Evolutionary conservation across 2,113 vertebrate genomes (phyloP), one percentile per base, ranked within the genome.

Genomic region (Tachuris rubrigastra): DNA sequence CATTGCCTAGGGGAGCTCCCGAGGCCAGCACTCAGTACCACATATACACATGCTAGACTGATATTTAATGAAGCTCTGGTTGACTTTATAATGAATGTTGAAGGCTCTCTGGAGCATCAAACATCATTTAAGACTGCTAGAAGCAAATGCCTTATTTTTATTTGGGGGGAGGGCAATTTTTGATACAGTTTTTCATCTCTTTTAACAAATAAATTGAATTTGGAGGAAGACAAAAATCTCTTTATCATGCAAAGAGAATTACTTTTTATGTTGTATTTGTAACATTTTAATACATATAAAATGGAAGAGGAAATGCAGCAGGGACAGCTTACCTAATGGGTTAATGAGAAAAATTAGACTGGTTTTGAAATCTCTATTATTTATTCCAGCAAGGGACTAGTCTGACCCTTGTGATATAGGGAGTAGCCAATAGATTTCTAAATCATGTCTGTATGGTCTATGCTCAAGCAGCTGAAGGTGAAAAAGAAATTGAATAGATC

Each of bases 1-100:
- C 77, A 81, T 91, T 0, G 82, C 97, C 95, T 90, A 5, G 56
- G 94, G 97, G 90, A 82, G 66, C 75, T 95, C 96, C 89, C 33
- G 69, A 85, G 95, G 97, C 95, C 50, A 10, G 47, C 8, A 19
- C 94, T 87, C 87, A 62, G 74, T 88, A 91, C 91, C 78, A 95
- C 77, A 47, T 77, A 94, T 87, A 93, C 81, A 95, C 95, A 89
- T 95, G 93, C 95, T 94, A 94, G 92, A 52, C 93, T 95, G 92
- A 92, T 95, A 96, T 95, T 93, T 97, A 97, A 96, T 96, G 96
- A 97, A 97, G 76, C 93, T 93, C 90, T 88, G 46, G 62, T 96
- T 90, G 79, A 90, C 78, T 96, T 73, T n/a, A 1, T 97, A 94
- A 97, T 96, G 90, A 97, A 96, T 91, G 96, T 91, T 94, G 95